Evolutionary conservation across 2,888 invertebrate genomes (phyloP).

Genomic region (Cepaea hortensis): DNA sequence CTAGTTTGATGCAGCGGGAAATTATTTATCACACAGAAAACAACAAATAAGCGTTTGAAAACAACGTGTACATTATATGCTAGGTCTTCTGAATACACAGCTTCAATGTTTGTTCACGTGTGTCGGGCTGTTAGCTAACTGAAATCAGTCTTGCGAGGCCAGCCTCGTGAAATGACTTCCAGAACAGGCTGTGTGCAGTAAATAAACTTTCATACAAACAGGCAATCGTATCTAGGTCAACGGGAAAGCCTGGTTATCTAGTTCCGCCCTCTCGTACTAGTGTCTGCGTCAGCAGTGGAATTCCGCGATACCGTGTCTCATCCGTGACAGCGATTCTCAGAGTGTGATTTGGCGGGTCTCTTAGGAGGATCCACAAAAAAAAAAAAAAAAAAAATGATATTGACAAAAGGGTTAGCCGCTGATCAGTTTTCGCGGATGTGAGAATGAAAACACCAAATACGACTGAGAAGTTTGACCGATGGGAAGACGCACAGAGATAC

Average conservation of each 20-base stretch:
- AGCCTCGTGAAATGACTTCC: not conserved
- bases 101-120: too few species aligned
- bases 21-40: too few species aligned
- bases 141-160: not conserved
- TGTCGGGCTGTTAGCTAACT: not conserved
- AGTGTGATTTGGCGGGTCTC: not conserved
- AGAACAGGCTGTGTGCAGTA: not conserved
- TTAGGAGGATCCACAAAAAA: not conserved
- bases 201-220: constrained; percentile 9
- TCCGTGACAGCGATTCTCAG: not conserved
- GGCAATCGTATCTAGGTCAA: not conserved
- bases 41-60: too few species aligned
- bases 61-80: too few species aligned
- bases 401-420: too few species aligned
- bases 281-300: not conserved
- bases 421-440: too few species aligned
- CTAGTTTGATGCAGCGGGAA: not conserved
- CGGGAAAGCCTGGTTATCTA: constrained; percentile 8
- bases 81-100: too few species aligned
- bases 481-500: too few species aligned
- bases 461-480: too few species aligned
- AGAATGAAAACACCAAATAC: too few species aligned
- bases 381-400: too few species aligned
- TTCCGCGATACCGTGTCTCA: not conserved
- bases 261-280: not conserved